Base-by-base conservation (phyloP, 92 coral and sea anemone species). In the Palythoa heliodiscus region DNA sequence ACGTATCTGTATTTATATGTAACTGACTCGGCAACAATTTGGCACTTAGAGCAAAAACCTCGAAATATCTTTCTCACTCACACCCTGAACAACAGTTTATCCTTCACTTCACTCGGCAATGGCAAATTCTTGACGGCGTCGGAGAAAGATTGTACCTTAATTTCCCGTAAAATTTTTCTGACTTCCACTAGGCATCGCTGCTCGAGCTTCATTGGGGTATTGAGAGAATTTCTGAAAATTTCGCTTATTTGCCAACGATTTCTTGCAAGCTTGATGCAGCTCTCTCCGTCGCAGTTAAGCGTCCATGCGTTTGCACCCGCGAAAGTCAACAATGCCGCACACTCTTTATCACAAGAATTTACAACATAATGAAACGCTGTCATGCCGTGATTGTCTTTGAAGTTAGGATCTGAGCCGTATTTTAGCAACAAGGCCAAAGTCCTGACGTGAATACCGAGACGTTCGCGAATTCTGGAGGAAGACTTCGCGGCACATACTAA, bases 361-460 rank as follows among this genome's bases (percentile, higher is more conserved):
- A 19, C 71, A 8, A 87, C 88, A 43, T 85, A 78, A 61, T 90
- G 93, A 78, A 92, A 86, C 7, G 93, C 88, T 19, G 90, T 90
- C 87, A 84, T 50, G 20, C 88, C 90, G 69, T 90, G 73, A 70
- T 66, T 52, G 87, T 90, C 89, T 17, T 52, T 60, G 1, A 78
- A 89, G 39, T 82, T 90, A 5, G 89, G 87, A 50, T 82, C 83
- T 38, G 95, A 92, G 29, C 95, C 95, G 75, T 76, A 92, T 83
- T 89, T 89, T 4, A 90, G 88, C 43, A 92, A 77, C 50, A 92
- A 71, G 13, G 92, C 89, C 20, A 92, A 67, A 0, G 88, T 85
- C 58, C 87, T 92, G 70, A 77, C 77, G 83, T 90, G 95, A 47
- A 86, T 22, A 43, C 90, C 80, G 13, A 85, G 77, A 14, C 73